phyloP scores from a whole-genome alignment of 2,797 vertebrate genomes.

The Malacoraja senta region DNA sequence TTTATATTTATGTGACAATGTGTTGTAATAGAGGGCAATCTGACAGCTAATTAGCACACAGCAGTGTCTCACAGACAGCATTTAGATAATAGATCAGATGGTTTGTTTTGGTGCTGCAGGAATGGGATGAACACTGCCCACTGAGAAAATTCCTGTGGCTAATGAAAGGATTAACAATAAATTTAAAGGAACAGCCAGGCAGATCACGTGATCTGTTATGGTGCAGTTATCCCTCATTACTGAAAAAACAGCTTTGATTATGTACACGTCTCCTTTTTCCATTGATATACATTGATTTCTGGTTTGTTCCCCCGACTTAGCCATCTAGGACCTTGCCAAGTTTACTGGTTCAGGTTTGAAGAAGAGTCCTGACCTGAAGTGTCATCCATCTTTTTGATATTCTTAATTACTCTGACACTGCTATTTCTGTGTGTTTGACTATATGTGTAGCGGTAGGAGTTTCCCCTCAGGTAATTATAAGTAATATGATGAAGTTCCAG shows the following conservation, averaged over 20 bases:
- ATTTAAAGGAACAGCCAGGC: too few relatives aligned
- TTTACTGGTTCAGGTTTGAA: too few relatives aligned
- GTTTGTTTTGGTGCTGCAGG: neutral
- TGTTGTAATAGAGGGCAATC: neutral
- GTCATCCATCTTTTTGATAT: neutral
- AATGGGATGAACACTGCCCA: neutral
- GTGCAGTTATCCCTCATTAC: neutral
- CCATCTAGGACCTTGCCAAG: too few relatives aligned
- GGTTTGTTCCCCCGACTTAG: too few relatives aligned
- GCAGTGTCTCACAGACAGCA: neutral
- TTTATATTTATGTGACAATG: neutral
- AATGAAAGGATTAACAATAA: neutral
- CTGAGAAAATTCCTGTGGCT: neutral
- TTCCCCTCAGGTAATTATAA: neutral
- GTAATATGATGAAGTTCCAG: neutral
- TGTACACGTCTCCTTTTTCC: neutral
- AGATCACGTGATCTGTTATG: too few relatives aligned
- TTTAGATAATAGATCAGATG: neutral
- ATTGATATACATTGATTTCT: too few relatives aligned
- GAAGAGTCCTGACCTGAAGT: too few relatives aligned
- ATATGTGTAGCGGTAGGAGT: neutral
- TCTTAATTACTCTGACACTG: neutral
- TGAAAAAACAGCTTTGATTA: neutral
- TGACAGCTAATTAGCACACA: neutral
- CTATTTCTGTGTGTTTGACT: neutral